Evolutionary conservation across 2,797 vertebrate genomes (phyloP), one percentile per base, ranked within the genome.

Genomic region (Buceros bicornis): DNA sequence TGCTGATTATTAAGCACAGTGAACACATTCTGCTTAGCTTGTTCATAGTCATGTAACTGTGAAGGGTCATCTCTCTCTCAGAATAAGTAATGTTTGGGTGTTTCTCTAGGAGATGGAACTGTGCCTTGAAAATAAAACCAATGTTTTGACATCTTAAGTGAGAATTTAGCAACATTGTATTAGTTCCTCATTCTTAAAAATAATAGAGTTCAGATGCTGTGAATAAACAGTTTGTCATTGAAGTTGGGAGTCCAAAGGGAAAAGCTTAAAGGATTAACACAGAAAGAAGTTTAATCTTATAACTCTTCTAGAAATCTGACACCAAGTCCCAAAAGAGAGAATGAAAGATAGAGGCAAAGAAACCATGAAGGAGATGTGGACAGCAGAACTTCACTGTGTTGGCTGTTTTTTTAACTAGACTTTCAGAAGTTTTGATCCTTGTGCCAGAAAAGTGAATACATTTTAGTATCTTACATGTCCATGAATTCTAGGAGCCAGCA

Each of bases 211-310:
- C 1, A 2, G 58, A 43, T 25, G 33, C 12, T 70, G 40, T 53
- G 57, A 80, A 65, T 82, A 51, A 87, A 57, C 25, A 70, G 13
- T 22, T 16, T 93, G 70, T 67, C 64, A 89, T 28, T 95, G 92
- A 92, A 90, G 35, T 8, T 67, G 13, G 12, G 10, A 80, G 50
- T 70, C 78, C 48, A 85, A 94, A 82, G 57, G 56, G 81, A 85
- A 87, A 83, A 89, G 60, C 60, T 96, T 85, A 92, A 57, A 77
- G 53, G 53, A 96, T 94, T 95, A 94, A 62, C 40, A 66, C 3
- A n/a, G 66, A 87, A 85, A 70, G 22, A 53, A 92, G 84, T 43
- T 65, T 84, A 87, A 82, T 94, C 64, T 92, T 93, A 65, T 96
- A 94, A 61, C 10, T 7, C 56, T 48, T 79, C 73, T 74, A 60